A percentile compares a stretch with the other conserved stretches of the same genome.
These are phyloP conservation scores for Diphyllodes magnificus DNA, from an alignment of 2,113 vertebrate genomes.

Conservation along the genomic window DNA sequence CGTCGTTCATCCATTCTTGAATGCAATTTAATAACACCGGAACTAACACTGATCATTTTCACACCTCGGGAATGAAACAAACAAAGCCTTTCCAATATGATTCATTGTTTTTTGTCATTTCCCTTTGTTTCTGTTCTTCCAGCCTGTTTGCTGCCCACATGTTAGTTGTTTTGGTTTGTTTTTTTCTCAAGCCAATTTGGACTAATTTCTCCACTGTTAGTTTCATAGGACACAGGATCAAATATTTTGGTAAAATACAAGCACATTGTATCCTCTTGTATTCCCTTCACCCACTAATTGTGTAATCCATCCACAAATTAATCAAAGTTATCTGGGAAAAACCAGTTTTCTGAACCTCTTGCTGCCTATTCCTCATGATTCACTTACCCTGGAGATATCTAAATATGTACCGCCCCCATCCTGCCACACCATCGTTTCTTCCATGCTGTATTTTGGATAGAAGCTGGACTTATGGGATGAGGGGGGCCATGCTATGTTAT, in stretches of 20 bases:
- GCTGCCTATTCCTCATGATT: neutral
- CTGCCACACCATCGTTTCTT: neutral
- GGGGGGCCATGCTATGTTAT: neutral
- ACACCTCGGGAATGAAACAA: neutral
- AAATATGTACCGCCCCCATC: neutral
- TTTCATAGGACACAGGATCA: neutral
- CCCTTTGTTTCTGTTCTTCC: neutral
- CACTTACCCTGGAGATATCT: neutral
- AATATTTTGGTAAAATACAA: slow-evolving; percentile 12
- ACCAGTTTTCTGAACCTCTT: neutral
- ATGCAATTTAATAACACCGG: neutral
- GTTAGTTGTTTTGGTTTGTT: neutral
- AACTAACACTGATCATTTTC: neutral
- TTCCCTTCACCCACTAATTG: neutral
- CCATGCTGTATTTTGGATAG: neutral
- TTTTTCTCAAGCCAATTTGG: neutral
- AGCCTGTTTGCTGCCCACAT: neutral
- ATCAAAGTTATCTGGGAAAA: slow-evolving; percentile 3
- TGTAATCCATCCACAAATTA: neutral
- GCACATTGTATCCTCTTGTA: neutral
- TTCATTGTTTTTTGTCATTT: neutral
- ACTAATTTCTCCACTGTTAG: neutral
- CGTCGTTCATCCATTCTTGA: neutral
- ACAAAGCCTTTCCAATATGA: neutral
- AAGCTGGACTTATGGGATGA: neutral